These are phyloP conservation scores for Hycleus phaleratus DNA, from an alignment of 1,140 invertebrate genomes.

Conservation along the genomic window DNA sequence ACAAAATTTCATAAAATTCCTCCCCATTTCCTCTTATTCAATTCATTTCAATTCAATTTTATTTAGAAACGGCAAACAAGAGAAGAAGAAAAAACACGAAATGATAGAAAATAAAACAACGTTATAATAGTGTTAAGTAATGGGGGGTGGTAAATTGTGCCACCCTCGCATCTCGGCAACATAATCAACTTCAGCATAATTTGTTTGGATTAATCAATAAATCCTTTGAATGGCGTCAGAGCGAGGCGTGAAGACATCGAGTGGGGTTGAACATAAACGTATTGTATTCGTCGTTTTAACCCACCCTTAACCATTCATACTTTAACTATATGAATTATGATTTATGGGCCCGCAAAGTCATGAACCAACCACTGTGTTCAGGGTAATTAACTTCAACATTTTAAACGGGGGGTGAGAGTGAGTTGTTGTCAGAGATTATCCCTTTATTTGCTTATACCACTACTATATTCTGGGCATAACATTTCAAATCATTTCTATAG, in stretches of 20 bases:
- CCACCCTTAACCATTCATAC: conserved; percentile 14
- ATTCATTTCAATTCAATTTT: no score
- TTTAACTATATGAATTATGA: conserved; percentile 30
- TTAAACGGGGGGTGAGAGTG: not conserved
- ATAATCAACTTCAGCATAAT: conserved; percentile 4
- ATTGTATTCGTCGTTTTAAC: conserved; percentile 20
- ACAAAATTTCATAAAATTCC: no score
- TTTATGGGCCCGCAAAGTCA: conserved; percentile 29
- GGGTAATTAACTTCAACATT: conserved; percentile 32
- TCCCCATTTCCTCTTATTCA: no score
- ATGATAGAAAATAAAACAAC: no score
- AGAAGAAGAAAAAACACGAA: no score
- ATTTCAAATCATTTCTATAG: conserved; percentile 4
- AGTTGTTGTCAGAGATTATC: not conserved
- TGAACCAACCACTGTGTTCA: conserved; percentile 33
- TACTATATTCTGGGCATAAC: not conserved
- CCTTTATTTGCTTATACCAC: conserved; percentile 2
- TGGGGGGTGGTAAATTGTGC: no score
- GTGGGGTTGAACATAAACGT: conserved; percentile 17
- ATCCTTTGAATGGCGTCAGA: conserved; percentile 20
- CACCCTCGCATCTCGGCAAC: no score
- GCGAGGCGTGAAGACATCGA: conserved; percentile 26
- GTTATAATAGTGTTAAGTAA: no score
- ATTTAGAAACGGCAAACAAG: no score
- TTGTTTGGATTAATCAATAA: conserved; percentile 15